Percentiles rank a stretch among this genome's conserved stretches.
phyloP scores from a whole-genome alignment of 2,797 vertebrate species.

The Astyanax mexicanus region DNA sequence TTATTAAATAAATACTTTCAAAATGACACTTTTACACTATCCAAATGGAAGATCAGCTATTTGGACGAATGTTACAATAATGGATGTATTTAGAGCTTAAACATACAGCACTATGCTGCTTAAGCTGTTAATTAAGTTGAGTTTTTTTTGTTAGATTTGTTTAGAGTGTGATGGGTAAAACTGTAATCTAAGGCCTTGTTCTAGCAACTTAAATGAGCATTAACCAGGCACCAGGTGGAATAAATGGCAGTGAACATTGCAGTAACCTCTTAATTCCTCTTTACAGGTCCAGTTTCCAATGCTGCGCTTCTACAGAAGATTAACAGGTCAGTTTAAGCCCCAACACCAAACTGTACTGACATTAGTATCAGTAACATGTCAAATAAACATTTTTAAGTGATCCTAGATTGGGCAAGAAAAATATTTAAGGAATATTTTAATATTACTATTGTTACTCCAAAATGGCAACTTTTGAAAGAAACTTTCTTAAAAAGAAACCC shows the following conservation, averaged over 20 bases:
- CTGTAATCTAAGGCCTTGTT: slow-evolving; percentile 36
- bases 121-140: too few species aligned
- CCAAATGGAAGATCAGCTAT: slow-evolving; percentile 28
- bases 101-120: background rate
- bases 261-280: slow-evolving; percentile 32
- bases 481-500: too few species aligned
- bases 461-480: too few species aligned
- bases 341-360: background rate
- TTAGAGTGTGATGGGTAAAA: background rate
- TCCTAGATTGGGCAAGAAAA: too few species aligned
- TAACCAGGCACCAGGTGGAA: slow-evolving; percentile 76
- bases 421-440: too few species aligned
- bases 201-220: slow-evolving; percentile 58
- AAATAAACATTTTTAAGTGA: too few species aligned
- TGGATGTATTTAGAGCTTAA: background rate
- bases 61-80: background rate
- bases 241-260: slow-evolving; percentile 74
- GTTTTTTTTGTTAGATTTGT: too few species aligned
- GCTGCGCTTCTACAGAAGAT: background rate
- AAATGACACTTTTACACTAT: slow-evolving; percentile 4
- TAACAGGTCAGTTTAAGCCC: background rate
- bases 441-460: too few species aligned
- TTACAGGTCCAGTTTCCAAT: background rate
- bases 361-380: too few species aligned
- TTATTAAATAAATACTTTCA: slow-evolving; percentile 20